A percentile compares a stretch with the other conserved stretches of the same genome.
These are phyloP conservation scores for Podabrus alpinus DNA, from an alignment of 2,888 invertebrate species.

Conservation along the genomic window DNA sequence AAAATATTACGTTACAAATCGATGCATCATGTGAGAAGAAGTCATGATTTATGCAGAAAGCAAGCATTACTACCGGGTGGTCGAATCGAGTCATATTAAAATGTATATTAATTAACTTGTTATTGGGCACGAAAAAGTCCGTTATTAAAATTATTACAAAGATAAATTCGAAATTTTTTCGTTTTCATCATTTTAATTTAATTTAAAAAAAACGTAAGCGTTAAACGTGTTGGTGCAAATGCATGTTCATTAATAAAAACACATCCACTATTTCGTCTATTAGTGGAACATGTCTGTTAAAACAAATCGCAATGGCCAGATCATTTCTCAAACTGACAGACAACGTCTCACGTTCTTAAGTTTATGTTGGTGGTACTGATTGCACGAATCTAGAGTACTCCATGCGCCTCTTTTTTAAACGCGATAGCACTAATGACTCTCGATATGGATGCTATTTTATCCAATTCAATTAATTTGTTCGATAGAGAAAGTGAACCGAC, in stretches of 20 bases:
- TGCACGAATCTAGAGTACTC: constrained; percentile 43
- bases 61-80: constrained; percentile 55
- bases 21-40: constrained; percentile 53
- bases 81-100: constrained; percentile 55
- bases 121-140: constrained; percentile 51
- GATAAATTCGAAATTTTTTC: constrained; percentile 5
- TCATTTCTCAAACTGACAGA: constrained; percentile 49
- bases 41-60: constrained; percentile 54
- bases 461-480: constrained; percentile 49
- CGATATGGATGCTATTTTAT: constrained; percentile 47
- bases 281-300: constrained; percentile 42
- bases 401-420: constrained; percentile 36
- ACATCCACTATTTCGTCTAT: constrained; percentile 43
- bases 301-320: constrained; percentile 42
- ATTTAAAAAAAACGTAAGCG: not conserved
- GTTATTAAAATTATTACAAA: constrained; percentile 55
- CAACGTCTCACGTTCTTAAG: constrained; percentile 44
- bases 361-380: constrained; percentile 45
- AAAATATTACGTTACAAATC: constrained; percentile 9
- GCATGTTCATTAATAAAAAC: constrained; percentile 27
- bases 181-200: not conserved
- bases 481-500: constrained; percentile 41
- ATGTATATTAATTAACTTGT: constrained; percentile 56
- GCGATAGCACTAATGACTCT: constrained; percentile 50
- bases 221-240: constrained; percentile 11